phyloP scores from a whole-genome alignment of 2,113 vertebrate species.

The Tiliqua scincoides region DNA sequence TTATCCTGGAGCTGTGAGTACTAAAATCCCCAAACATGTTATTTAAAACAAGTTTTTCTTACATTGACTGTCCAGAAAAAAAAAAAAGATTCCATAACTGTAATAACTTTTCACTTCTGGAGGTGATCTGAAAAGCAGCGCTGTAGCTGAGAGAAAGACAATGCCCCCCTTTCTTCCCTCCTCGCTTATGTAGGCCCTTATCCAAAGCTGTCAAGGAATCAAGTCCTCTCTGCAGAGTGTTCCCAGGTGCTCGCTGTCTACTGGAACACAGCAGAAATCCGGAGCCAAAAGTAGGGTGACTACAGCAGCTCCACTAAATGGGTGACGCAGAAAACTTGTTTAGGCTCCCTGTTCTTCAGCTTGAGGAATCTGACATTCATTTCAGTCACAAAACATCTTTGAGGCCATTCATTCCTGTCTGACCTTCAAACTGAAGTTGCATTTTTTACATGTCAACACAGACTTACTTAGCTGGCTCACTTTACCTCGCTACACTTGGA shows the following conservation, averaged over 20 bases:
- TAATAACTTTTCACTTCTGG: constrained; percentile 46
- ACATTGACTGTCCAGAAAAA: constrained; percentile 25
- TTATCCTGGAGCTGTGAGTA: constrained; percentile 20
- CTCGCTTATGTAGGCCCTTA: constrained; percentile 56
- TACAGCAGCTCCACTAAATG: constrained; percentile 34
- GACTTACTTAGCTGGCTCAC: constrained; percentile 62
- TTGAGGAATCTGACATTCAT: constrained; percentile 30
- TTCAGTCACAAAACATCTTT: constrained; percentile 51
- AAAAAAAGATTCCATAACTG: constrained; percentile 32
- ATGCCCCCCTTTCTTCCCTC: constrained; percentile 49
- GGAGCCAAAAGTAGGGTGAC: constrained; percentile 47
- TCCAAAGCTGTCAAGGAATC: constrained; percentile 65
- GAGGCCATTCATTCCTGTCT: constrained; percentile 49
- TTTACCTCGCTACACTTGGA: constrained; percentile 60
- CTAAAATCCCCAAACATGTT: constrained; percentile 34
- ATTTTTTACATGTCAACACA: constrained; percentile 59
- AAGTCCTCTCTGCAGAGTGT: constrained; percentile 43
- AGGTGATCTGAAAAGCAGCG: constrained; percentile 21
- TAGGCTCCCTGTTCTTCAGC: constrained; percentile 18
- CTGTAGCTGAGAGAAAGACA: constrained; percentile 46
- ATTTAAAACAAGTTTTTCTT: constrained; percentile 19
- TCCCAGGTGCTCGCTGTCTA: constrained; percentile 61
- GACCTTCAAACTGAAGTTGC: constrained; percentile 39
- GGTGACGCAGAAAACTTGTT: constrained; percentile 31
- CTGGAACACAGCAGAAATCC: constrained; percentile 34